Conservation (phyloP, 2,888 invertebrate species). For the Nudaria mundana region DNA sequence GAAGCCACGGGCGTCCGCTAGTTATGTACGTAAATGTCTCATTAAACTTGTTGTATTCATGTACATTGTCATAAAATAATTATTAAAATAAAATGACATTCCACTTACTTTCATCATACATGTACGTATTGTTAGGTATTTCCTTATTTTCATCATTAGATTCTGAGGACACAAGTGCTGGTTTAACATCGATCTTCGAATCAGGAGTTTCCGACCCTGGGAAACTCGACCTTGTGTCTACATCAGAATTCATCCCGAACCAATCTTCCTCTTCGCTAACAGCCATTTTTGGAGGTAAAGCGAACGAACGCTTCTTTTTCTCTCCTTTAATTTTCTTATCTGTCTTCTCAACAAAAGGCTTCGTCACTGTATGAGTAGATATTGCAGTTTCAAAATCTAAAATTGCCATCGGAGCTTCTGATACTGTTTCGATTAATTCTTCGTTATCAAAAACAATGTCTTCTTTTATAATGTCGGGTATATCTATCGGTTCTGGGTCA, state of each 20-base stretch:
- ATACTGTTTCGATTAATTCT: constrained; percentile 19
- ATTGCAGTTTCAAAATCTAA: constrained; percentile 67
- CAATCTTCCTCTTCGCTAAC: constrained; percentile 69
- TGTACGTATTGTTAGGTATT: constrained; percentile 46
- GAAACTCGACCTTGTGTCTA: constrained; percentile 67
- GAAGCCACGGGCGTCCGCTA: too few species aligned
- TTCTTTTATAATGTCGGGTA: constrained; percentile 27
- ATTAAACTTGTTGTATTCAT: too few species aligned
- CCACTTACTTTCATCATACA: constrained; percentile 65
- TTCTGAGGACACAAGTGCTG: constrained; percentile 44
- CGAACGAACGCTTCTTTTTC: constrained; percentile 47
- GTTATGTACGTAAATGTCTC: too few species aligned
- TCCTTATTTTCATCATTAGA: constrained; percentile 59
- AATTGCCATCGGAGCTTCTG: constrained; percentile 30
- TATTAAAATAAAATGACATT: not conserved
- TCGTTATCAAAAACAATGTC: constrained; percentile 28
- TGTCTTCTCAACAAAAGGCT: constrained; percentile 39
- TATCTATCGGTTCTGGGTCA: constrained; percentile 36
- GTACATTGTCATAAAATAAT: too few species aligned
- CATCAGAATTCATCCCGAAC: constrained; percentile 55
- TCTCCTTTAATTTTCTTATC: constrained; percentile 38
- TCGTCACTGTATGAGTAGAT: constrained; percentile 67
- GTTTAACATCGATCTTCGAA: constrained; percentile 52
- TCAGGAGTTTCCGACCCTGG: constrained; percentile 67
- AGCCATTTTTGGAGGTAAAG: constrained; percentile 36